Conservation (phyloP, 2,113 vertebrate genomes). For the Passer montanus region DNA sequence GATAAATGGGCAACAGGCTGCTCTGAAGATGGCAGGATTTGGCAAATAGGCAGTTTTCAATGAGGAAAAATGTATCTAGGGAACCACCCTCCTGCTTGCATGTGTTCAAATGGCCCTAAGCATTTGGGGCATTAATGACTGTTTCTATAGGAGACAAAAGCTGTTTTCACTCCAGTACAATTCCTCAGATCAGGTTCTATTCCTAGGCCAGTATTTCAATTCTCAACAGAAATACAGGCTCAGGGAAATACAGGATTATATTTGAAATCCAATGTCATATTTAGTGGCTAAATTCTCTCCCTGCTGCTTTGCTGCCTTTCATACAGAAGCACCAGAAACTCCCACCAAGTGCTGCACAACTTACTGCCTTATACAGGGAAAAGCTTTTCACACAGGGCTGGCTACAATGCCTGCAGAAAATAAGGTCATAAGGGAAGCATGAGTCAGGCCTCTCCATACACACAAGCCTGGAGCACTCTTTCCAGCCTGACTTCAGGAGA, state of each 20-base stretch:
- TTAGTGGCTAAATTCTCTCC: background rate
- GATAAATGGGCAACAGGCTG: background rate
- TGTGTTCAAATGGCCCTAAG: background rate
- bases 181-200: background rate
- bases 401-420: background rate
- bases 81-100: background rate
- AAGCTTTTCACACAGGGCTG: background rate
- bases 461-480: background rate
- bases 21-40: background rate
- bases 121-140: rapidly evolving
- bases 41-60: background rate
- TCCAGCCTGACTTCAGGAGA: background rate
- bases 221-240: background rate
- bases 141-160: background rate
- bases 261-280: background rate
- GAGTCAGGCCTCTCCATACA: background rate
- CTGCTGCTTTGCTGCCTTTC: background rate
- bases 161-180: background rate
- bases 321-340: background rate
- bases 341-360: background rate
- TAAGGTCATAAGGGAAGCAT: background rate
- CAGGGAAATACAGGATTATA: background rate
- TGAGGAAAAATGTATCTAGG: background rate
- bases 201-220: background rate
- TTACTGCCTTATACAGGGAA: background rate